Conservation (phyloP, 2,113 vertebrate genomes). For the Cyprinodon variegatus region DNA sequence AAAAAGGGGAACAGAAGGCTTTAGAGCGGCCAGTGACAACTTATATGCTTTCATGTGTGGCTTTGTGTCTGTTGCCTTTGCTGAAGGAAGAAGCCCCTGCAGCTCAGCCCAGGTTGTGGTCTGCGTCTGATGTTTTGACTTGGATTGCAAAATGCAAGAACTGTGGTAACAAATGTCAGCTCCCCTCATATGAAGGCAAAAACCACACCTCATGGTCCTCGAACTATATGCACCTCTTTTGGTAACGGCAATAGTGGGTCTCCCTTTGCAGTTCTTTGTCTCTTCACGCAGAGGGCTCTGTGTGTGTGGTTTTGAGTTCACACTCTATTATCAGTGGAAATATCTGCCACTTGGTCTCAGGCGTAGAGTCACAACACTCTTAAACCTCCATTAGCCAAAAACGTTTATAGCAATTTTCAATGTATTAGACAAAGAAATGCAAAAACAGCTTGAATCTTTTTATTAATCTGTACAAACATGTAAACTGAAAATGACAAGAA, state of each 20-base stretch:
- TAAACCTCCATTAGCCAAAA: neutral
- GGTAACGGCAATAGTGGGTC: slow-evolving; percentile 11
- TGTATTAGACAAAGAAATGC: neutral
- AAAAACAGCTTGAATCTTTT: slow-evolving; percentile 49
- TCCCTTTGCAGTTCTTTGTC: neutral
- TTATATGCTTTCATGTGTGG: slow-evolving; percentile 1
- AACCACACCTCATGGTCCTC: slow-evolving; percentile 18
- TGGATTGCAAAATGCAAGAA: slow-evolving; percentile 2
- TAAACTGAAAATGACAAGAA: slow-evolving; percentile 45
- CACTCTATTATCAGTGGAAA: slow-evolving; percentile 37
- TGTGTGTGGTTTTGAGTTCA: slow-evolving; percentile 34
- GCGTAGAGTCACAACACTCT: neutral
- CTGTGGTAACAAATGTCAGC: slow-evolving; percentile 49
- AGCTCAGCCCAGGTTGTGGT: slow-evolving; percentile 35
- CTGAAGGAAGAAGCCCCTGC: neutral
- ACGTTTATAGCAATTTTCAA: neutral
- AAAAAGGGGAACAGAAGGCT: neutral
- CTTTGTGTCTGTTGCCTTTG: slow-evolving; percentile 12
- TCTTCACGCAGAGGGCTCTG: neutral
- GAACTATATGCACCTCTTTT: neutral
- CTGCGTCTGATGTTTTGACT: slow-evolving; percentile 12
- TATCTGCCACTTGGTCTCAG: slow-evolving; percentile 24
- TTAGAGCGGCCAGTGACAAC: neutral
- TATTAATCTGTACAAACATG: slow-evolving; percentile 74
- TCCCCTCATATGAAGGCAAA: slow-evolving; percentile 22